Conservation (phyloP, 2,888 invertebrate genomes). For the Sericinus montela region DNA sequence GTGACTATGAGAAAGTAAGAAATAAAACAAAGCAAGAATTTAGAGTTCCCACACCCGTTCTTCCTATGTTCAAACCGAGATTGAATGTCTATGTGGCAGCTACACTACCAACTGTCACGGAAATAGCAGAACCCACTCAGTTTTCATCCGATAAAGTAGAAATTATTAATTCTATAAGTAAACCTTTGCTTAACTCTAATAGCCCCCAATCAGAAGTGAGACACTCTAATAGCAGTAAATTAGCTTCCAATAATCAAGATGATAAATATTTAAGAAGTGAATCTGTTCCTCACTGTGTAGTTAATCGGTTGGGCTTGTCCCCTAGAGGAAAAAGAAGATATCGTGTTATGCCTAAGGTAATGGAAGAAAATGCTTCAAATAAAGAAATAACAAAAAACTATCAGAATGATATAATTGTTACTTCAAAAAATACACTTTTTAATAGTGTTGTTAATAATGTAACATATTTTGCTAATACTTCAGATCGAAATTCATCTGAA, state of each 20-base stretch:
- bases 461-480: background rate
- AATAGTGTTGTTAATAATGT: background rate
- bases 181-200: too few species aligned
- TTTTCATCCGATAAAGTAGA: slow-evolving; percentile 26
- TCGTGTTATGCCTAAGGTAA: slow-evolving; percentile 24
- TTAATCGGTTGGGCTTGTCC: slow-evolving; percentile 51
- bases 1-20: slow-evolving; percentile 26
- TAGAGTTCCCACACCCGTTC: slow-evolving; percentile 49
- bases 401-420: background rate
- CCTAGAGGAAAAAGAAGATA: slow-evolving; percentile 46
- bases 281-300: slow-evolving; percentile 24
- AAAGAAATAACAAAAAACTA: background rate
- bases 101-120: slow-evolving; percentile 58
- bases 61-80: slow-evolving; percentile 44
- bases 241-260: background rate
- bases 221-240: background rate
- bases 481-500: background rate
- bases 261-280: background rate
- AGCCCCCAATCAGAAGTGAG: too few species aligned
- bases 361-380: slow-evolving; percentile 19
- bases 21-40: slow-evolving; percentile 21
- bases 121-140: slow-evolving; percentile 49
- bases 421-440: too few species aligned
- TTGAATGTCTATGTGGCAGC: slow-evolving; percentile 46
- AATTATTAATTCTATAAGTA: slow-evolving; percentile 16